Evolutionary conservation across 1,140 invertebrate species (phyloP).

Genomic region (Sycophila sp.): DNA sequence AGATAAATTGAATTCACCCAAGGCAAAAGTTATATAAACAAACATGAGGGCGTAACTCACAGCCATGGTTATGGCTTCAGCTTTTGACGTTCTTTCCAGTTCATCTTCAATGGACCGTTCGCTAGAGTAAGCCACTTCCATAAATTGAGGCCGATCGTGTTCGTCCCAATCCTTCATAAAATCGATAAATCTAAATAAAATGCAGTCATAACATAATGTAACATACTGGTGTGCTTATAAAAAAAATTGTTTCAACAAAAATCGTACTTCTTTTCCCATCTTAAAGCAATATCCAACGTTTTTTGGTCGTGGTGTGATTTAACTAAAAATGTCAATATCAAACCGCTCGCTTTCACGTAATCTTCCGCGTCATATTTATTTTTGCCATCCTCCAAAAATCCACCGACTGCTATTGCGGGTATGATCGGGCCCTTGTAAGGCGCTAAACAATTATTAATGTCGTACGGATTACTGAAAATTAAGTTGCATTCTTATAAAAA

Average conservation of each 20-base stretch:
- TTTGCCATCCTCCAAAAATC: slow-evolving; percentile 70
- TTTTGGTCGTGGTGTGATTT: slow-evolving; percentile 85
- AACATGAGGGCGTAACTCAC: slow-evolving; percentile 99
- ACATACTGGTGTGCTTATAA: not conserved
- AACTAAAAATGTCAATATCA: slow-evolving; percentile 90
- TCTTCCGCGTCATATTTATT: slow-evolving; percentile 69
- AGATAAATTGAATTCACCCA: slow-evolving; percentile 84
- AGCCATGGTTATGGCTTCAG: slow-evolving; percentile 90
- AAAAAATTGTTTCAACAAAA: not conserved
- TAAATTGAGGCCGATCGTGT: slow-evolving; percentile 74
- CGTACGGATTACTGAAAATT: slow-evolving; percentile 74
- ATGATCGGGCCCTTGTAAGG: slow-evolving; percentile 90
- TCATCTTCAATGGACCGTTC: slow-evolving; percentile 97
- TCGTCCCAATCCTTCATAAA: slow-evolving; percentile 87
- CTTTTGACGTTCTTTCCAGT: slow-evolving; percentile 87
- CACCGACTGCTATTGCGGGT: slow-evolving; percentile 92
- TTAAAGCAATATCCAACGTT: slow-evolving; percentile 76
- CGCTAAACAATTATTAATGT: slow-evolving; percentile 79
- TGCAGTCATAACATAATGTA: not conserved
- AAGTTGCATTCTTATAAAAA: not conserved
- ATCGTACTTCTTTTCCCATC: slow-evolving; percentile 86
- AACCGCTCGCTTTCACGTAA: slow-evolving; percentile 83
- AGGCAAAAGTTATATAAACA: slow-evolving; percentile 90
- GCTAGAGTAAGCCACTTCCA: slow-evolving; percentile 90
- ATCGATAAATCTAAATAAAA: slow-evolving; percentile 72